Evolutionary conservation across 1,140 invertebrate genomes (phyloP).

Genomic region (Trichonephila clavata): DNA sequence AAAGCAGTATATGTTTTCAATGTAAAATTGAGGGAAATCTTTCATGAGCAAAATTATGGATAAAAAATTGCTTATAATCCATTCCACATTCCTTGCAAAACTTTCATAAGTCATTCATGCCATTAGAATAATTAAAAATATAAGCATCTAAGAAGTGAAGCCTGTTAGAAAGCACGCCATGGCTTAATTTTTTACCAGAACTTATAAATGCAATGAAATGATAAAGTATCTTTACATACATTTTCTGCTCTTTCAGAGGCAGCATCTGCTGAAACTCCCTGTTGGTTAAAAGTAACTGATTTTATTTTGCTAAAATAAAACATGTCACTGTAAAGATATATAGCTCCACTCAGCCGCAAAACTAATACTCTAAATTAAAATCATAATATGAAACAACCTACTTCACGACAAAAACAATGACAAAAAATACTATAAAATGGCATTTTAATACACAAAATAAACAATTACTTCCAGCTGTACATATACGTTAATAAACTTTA

Average conservation of each 20-base stretch:
- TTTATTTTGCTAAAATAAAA: conserved; percentile 33
- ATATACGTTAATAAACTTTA: too few species aligned
- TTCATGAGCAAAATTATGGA: background rate
- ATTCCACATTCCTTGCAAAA: background rate
- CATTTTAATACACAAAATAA: too few species aligned
- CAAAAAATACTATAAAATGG: too few species aligned
- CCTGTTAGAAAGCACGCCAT: conserved; percentile 2
- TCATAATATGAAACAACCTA: too few species aligned
- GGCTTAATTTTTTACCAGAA: background rate
- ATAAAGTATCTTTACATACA: conserved; percentile 70
- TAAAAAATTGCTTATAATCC: background rate
- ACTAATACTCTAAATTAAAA: too few species aligned
- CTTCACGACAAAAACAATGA: too few species aligned
- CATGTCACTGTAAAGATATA: background rate
- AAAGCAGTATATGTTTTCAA: background rate
- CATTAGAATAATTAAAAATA: background rate
- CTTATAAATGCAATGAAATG: conserved; percentile 13
- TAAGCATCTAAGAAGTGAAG: conserved; percentile 9
- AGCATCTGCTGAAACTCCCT: conserved; percentile 55
- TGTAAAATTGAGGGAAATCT: background rate
- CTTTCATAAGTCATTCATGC: background rate
- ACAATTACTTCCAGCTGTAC: too few species aligned
- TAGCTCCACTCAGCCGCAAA: too few species aligned
- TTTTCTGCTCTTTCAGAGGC: conserved; percentile 50
- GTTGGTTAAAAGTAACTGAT: conserved; percentile 64